Conservation (phyloP, 2,888 invertebrate species). For the Cordylochernes scorpioides region DNA sequence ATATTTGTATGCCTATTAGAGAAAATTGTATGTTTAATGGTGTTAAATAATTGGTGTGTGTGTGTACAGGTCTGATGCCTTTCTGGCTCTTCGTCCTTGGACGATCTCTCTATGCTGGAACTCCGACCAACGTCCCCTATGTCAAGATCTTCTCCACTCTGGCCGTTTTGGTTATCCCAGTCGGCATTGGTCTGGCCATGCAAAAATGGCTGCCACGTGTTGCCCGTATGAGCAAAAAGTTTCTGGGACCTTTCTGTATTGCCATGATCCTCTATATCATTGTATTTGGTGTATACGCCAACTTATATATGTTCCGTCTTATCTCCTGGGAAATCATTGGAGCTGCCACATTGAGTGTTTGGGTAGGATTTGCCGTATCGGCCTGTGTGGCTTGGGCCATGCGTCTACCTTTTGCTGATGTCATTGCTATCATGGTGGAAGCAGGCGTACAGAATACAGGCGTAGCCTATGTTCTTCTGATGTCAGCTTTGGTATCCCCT, state of each 20-base stretch:
- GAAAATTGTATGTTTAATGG: background rate
- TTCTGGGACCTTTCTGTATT: conserved; percentile 57
- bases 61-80: conserved; percentile 46
- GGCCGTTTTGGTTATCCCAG: conserved; percentile 43
- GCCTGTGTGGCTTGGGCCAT: conserved; percentile 33
- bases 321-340: conserved; percentile 59
- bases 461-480: conserved; percentile 56
- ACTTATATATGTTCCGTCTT: conserved; percentile 58
- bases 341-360: conserved; percentile 51
- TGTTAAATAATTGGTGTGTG: background rate
- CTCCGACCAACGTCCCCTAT: conserved; percentile 36
- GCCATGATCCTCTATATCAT: conserved; percentile 53
- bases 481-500: conserved; percentile 52
- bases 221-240: conserved; percentile 34
- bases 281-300: conserved; percentile 57
- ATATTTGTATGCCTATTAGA: no score
- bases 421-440: conserved; percentile 62
- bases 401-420: conserved; percentile 36
- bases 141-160: conserved; percentile 42
- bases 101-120: conserved; percentile 19
- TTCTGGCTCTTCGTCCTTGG: conserved; percentile 70
- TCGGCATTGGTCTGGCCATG: conserved; percentile 24
- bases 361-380: conserved; percentile 47
- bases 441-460: conserved; percentile 78
- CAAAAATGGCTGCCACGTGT: conserved; percentile 17